Percentiles rank a stretch among this genome's conserved stretches.
Conservation (phyloP, 2,113 vertebrate species). For the Passer domesticus region DNA sequence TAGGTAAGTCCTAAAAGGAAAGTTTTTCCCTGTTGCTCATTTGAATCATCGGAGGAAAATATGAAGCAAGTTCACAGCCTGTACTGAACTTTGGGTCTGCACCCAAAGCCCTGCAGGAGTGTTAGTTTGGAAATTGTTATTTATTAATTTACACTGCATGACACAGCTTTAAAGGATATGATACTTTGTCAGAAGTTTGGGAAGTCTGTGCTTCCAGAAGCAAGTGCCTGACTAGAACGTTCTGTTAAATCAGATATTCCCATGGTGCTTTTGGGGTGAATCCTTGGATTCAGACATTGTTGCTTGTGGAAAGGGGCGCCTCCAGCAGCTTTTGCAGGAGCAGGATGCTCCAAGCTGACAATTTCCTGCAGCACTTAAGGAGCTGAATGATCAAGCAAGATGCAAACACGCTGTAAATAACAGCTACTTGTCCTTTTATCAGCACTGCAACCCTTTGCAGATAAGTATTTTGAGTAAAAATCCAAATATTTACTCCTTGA, state of each 20-base stretch:
- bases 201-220: conserved; percentile 14
- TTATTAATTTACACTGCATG: neutral
- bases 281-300: neutral
- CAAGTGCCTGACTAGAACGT: neutral
- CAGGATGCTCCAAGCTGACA: neutral
- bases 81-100: neutral
- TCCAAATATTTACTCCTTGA: neutral
- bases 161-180: neutral
- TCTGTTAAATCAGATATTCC: neutral
- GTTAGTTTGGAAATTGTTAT: neutral
- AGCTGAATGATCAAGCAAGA: neutral
- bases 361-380: neutral
- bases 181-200: conserved; percentile 60
- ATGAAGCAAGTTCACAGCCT: neutral
- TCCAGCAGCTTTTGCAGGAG: neutral
- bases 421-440: neutral
- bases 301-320: neutral
- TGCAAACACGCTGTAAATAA: neutral
- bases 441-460: neutral
- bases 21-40: conserved; percentile 1
- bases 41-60: neutral
- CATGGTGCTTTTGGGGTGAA: neutral
- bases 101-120: neutral
- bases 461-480: neutral
- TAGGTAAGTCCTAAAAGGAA: neutral